Base-by-base conservation (phyloP, 1,140 invertebrate species). In the Papilio polytes region DNA sequence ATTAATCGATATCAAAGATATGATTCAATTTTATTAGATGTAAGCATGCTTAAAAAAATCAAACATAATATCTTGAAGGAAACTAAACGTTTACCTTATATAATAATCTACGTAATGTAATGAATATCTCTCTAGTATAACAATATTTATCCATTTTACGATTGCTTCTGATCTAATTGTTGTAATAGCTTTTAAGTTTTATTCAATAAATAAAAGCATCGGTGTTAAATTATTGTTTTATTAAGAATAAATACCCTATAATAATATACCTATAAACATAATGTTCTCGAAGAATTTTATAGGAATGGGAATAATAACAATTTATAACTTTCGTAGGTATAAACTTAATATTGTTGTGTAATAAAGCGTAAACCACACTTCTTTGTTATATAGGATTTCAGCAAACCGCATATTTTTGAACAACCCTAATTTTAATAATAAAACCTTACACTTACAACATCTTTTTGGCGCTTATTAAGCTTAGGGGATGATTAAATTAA, bases 1-100 rank as follows among this genome's bases (percentile, higher is more conserved):
- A 70, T 70, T 70, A 36, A 70, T 70, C 26, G 26, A 70, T 56
- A 70, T 70, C 63, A 31, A 70, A 70, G 63, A 70, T 70, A 70
- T 36, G 63, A 70, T 70, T 15, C 6, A 66, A 66, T 31, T 70
- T 70, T 31, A 36, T 70, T 70, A 70, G 63, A 70, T 70, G 63
- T 70, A 36, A 70, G 63, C 63, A 36, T 70, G 63, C 63, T 70
- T 70, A 36, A 36, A 59, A 26, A 63, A 70, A 6, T 31, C 63
- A 70, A 70, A 70, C 18, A 36, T 31, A 70, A 41, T 70, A 7
- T 70, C 36, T 41, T 63, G 22, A 26, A 63, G 59, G 36, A 31
- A 70, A 70, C 63, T 70, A 36, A 31, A 70, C 18, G 63, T 70
- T 70, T 36, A 56, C n/a, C 20, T 63, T 10, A 18, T 63, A 12